Conservation (phyloP, 2,113 vertebrate genomes). For the Gobiocypris rarus region DNA sequence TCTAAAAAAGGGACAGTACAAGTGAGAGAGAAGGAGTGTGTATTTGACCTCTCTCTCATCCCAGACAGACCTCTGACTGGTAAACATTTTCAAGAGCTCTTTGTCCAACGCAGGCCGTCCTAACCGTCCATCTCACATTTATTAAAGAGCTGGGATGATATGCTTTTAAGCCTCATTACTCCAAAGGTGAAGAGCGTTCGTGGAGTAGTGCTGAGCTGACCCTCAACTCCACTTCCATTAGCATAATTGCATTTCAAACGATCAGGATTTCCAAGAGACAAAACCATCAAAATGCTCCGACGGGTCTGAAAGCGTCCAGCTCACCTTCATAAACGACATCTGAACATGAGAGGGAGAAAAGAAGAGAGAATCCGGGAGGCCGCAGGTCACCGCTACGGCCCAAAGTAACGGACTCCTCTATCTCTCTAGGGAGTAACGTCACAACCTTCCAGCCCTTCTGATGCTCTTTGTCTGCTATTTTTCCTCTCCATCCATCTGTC, state of each 20-base stretch:
- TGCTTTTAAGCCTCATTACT: conserved; percentile 74
- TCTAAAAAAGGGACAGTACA: neutral
- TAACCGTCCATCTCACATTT: conserved; percentile 31
- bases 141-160: conserved; percentile 62
- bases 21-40: no score
- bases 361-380: neutral
- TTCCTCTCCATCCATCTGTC: conserved; percentile 32
- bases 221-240: conserved; percentile 66
- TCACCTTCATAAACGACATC: conserved; percentile 52
- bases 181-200: conserved; percentile 55
- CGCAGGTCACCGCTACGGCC: neutral
- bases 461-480: conserved; percentile 5
- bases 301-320: conserved; percentile 25
- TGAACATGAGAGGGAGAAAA: neutral
- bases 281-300: conserved; percentile 42
- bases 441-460: conserved; percentile 2
- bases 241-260: conserved; percentile 78
- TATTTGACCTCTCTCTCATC: neutral
- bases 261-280: conserved; percentile 65
- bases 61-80: conserved; percentile 40
- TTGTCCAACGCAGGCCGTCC: conserved; percentile 30
- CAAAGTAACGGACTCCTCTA: conserved; percentile 15
- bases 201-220: conserved; percentile 53
- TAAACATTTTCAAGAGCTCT: conserved; percentile 54
- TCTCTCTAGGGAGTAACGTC: neutral